A percentile compares a stretch with the other conserved stretches of the same genome.
These are phyloP conservation scores for Apis cerana DNA, from an alignment of 1,140 invertebrate genomes.

Conservation along the genomic window DNA sequence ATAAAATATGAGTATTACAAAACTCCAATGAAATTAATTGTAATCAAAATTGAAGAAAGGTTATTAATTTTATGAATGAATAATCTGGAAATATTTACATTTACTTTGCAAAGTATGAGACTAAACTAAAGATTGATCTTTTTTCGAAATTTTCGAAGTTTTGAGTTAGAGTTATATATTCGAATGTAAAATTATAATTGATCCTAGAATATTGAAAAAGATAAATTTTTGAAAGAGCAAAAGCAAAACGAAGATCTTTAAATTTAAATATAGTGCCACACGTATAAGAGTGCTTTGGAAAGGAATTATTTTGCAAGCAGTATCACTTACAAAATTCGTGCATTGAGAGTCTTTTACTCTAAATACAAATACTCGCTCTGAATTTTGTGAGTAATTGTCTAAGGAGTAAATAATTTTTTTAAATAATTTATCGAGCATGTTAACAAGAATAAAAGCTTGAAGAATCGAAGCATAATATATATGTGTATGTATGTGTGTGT, in stretches of 20 bases:
- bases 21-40: conserved; percentile 7
- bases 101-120: conserved; percentile 56
- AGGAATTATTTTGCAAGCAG: conserved; percentile 23
- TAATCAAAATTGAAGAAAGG: conserved; percentile 50
- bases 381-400: conserved; percentile 64
- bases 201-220: conserved; percentile 3
- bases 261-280: conserved; percentile 4
- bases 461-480: conserved; percentile 44
- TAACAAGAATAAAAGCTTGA: conserved; percentile 8
- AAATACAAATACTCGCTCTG: conserved; percentile 61
- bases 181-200: not conserved
- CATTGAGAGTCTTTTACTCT: conserved; percentile 28
- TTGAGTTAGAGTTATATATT: conserved; percentile 37
- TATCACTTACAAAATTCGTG: conserved; percentile 51
- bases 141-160: conserved; percentile 53
- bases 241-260: not conserved
- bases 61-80: conserved; percentile 53
- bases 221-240: not conserved
- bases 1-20: not conserved
- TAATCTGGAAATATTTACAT: conserved; percentile 49
- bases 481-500: not conserved
- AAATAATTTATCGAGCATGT: conserved; percentile 7
- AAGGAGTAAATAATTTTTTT: conserved; percentile 12
- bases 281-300: conserved; percentile 23
- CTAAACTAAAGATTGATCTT: conserved; percentile 58